Base-by-base conservation (phyloP, 2,888 invertebrate genomes). In the Poecilobothrus nobilitatus region DNA sequence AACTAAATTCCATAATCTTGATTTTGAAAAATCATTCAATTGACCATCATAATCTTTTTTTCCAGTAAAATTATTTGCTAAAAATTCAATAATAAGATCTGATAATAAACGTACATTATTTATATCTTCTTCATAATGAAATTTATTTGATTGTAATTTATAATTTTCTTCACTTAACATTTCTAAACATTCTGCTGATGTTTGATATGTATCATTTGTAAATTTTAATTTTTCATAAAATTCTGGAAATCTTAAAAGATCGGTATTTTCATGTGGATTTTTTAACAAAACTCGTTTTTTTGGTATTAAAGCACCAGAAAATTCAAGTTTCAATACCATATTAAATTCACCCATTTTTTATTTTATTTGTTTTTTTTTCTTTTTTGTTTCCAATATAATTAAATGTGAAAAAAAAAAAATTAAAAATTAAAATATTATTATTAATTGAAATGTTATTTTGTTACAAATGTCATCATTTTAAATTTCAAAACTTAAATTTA, bases 1-100 rank as follows among this genome's bases (percentile, higher is more conserved):
- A 34, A 80, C 65, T 0, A 75, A 71, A 62, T 78, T 78, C 34
- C 33, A 65, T 6, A 65, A 33, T 34, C 33, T 20, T 10, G 15
- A 20, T 37, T 37, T 34, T 20, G 33, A 34, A n/a, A 15, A 6
- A 34, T 37, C 37, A 37, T 33, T 10, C 7, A 65, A 20, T 12
- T 8, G 7, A 4, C 34, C 3, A 20, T 65, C 37, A 65, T 34
- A 34, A n/a, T 33, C 12, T 8, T 34, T n/a, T 2, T 65, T 20
- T n/a, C 65, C 65, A 10, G 20, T 37, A 37, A 20, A 65, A 65
- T 37, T 37, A n/a, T 65, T 33, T 10, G 37, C 65, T 53, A 53
- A 53, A 53, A 53, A 53, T 12, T 53, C 53, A 53, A 53, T 53
- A 53, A 53, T 15, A 18, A 53, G 7, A 6, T 15, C n/a, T 18